These are phyloP conservation scores for Triops cancriformis DNA, from an alignment of 1,140 invertebrate genomes.

Conservation along the genomic window DNA sequence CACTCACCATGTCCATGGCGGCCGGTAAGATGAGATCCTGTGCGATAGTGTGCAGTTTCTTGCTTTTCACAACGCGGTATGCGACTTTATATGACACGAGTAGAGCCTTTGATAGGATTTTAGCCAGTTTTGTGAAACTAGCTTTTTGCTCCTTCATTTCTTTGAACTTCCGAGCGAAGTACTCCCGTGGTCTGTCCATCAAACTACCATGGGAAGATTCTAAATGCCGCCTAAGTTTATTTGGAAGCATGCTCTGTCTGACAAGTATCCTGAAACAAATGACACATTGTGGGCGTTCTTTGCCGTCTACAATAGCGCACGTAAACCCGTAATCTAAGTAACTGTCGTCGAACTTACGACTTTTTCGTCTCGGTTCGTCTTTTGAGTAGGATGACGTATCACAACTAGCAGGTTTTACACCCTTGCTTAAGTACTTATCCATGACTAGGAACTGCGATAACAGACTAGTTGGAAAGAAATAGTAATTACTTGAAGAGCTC, in stretches of 20 bases:
- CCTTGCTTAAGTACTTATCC: no score
- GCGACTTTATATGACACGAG: background rate
- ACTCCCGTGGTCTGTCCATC: background rate
- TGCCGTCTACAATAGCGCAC: background rate
- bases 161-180: background rate
- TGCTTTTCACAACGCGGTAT: background rate
- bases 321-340: no score
- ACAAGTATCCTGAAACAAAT: slow-evolving; percentile 21
- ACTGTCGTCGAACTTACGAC: no score
- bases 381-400: no score
- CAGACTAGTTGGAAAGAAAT: no score
- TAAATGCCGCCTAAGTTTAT: slow-evolving; percentile 18
- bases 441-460: no score
- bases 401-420: no score
- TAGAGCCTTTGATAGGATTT: background rate
- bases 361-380: no score
- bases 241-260: slow-evolving; percentile 16
- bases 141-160: slow-evolving; percentile 14
- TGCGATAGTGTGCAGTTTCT: background rate
- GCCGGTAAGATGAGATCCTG: no score
- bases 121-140: background rate
- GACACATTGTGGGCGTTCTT: slow-evolving; percentile 18
- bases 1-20: slow-evolving; percentile 6
- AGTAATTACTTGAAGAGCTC: no score
- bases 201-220: background rate